These are phyloP conservation scores for Acridotheres tristis DNA, from an alignment of 2,797 vertebrate species.

Conservation along the genomic window DNA sequence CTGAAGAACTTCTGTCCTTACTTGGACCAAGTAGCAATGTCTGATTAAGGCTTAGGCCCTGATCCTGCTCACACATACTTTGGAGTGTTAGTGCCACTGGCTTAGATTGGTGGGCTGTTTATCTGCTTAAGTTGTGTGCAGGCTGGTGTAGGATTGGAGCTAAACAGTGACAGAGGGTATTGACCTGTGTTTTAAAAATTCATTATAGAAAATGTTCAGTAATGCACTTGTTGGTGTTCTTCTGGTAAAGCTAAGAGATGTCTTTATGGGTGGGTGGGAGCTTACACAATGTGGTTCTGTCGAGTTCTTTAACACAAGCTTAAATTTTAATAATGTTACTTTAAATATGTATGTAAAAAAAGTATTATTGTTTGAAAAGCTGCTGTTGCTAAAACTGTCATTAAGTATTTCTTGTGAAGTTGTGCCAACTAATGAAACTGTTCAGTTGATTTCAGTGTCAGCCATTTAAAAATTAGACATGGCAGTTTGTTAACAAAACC, in stretches of 20 bases:
- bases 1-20: background rate
- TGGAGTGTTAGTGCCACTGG: background rate
- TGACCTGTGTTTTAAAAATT: conserved; percentile 65
- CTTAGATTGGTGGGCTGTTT: background rate
- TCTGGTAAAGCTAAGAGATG: conserved; percentile 64
- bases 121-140: background rate
- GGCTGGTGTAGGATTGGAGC: background rate
- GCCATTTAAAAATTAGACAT: conserved; percentile 22
- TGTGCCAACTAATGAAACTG: conserved; percentile 74
- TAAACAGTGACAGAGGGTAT: background rate
- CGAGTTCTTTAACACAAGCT: conserved; percentile 66
- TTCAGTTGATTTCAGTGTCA: conserved; percentile 34
- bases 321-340: conserved; percentile 73
- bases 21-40: background rate
- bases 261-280: conserved; percentile 62
- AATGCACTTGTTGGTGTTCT: conserved; percentile 75
- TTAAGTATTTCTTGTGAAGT: conserved; percentile 75
- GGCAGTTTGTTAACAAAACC: conserved; percentile 25
- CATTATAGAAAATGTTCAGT: conserved; percentile 67
- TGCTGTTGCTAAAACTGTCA: conserved; percentile 75
- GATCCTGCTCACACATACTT: background rate
- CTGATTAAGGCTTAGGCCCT: background rate
- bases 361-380: conserved; percentile 77
- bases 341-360: conserved; percentile 71
- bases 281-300: conserved; percentile 62